These are phyloP conservation scores for Ormia ochracea DNA, from an alignment of 2,888 invertebrate genomes.

Conservation along the genomic window DNA sequence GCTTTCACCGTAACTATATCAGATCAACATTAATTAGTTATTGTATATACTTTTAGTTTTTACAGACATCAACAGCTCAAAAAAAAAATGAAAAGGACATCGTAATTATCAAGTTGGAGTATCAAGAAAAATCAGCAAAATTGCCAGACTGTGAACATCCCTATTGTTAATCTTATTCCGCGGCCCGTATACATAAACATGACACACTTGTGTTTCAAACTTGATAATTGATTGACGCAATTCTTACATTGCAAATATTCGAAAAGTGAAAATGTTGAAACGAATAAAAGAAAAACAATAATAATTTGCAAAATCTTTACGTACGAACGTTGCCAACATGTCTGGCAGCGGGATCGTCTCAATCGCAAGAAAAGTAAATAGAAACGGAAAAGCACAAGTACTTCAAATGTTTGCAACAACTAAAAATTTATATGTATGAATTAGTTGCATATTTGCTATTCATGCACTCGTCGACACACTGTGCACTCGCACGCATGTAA, in stretches of 20 bases:
- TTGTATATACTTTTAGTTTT: too few species aligned
- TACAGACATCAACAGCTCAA: too few species aligned
- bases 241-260: slow-evolving; percentile 53
- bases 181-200: slow-evolving; percentile 42
- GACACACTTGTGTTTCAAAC: slow-evolving; percentile 54
- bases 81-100: too few species aligned
- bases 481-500: too few species aligned
- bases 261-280: slow-evolving; percentile 6
- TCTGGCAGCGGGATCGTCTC: slow-evolving; percentile 43
- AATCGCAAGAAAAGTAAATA: slow-evolving; percentile 26
- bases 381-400: not conserved
- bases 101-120: too few species aligned
- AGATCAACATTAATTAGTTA: too few species aligned
- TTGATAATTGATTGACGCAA: slow-evolving; percentile 62
- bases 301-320: slow-evolving; percentile 47
- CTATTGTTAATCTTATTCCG: not conserved
- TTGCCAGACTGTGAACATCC: not conserved
- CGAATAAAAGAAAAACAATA: slow-evolving; percentile 26
- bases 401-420: not conserved
- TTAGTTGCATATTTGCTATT: slow-evolving; percentile 45
- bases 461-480: not conserved
- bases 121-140: too few species aligned
- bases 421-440: slow-evolving; percentile 39
- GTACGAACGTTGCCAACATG: slow-evolving; percentile 57
- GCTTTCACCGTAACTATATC: too few species aligned